Evolutionary conservation across 1,140 invertebrate genomes (phyloP), one percentile per base, ranked within the genome.

Genomic region (Leptinotarsa defecta): DNA sequence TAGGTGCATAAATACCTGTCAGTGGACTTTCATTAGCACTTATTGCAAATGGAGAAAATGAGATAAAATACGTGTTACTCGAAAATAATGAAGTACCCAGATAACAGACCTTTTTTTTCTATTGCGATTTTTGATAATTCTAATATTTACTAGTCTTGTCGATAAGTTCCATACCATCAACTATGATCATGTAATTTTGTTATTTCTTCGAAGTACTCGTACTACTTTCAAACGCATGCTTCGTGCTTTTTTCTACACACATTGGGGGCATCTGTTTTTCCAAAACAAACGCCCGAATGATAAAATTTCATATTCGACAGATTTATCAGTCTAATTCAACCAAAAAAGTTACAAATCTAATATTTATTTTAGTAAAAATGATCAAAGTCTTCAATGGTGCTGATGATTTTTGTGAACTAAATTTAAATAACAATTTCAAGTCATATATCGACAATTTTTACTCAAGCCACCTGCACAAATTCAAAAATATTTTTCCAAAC

Each of bases 161-260:
- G 34, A 43, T 43, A 43, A 43, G n/a, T 19, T 57, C 1, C 52
- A n/a, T 57, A 57, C 8, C 8, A 8, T 8, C 34, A 43, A 43
- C 2, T 20, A 43, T 8, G 3, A 11, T 43, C 34, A 43, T 11
- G n/a, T 70, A 71, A 71, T 71, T 61, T 71, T 71, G 70, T 71
- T 71, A 71, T 71, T 71, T 71, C 70, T 71, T 71, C 70, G 24
- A 24, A 6, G 22, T 70, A 43, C 34, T 43, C 15, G 52, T 57
- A 49, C 70, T 71, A 71, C 57, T 71, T 34, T 62, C 67, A 80
- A 83, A 85, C 89, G 89, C 89, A 90, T 90, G 89, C 89, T 89
- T 89, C 89, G 88, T 89, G 89, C 89, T 88, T 89, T 85, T 85
- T 67, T 73, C 74, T 67, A 24, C 70, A 71, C 57, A 62, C 24